These are phyloP conservation scores for Eledone cirrhosa DNA, from an alignment of 2,888 invertebrate species.

Conservation along the genomic window DNA sequence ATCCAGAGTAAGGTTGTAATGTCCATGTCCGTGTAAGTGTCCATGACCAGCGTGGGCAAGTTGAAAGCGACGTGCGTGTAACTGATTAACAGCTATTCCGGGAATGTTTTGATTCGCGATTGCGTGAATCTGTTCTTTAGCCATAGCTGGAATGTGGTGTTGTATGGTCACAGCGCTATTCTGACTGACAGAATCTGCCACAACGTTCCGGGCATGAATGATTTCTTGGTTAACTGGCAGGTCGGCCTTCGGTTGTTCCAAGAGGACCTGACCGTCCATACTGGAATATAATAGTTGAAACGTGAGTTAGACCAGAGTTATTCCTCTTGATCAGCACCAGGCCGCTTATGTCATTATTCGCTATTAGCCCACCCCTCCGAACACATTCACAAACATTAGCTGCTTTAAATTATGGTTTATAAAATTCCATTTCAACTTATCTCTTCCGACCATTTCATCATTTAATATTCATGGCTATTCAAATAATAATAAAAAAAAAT, in stretches of 20 bases:
- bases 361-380: background rate
- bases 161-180: background rate
- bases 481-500: too few relatives aligned
- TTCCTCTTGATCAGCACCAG: background rate
- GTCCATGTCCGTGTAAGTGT: background rate
- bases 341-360: background rate
- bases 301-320: background rate
- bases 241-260: background rate
- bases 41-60: background rate
- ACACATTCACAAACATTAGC: too few relatives aligned
- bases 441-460: too few relatives aligned
- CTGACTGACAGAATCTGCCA: background rate
- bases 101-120: too few relatives aligned
- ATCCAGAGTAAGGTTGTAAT: background rate
- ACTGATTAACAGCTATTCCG: too few relatives aligned
- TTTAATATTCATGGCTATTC: too few relatives aligned
- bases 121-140: too few relatives aligned
- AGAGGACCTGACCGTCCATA: background rate
- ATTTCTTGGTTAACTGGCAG: background rate
- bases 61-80: background rate
- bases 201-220: background rate
- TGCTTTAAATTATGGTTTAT: too few relatives aligned
- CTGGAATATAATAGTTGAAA: background rate
- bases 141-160: too few relatives aligned
- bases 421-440: too few relatives aligned